Evolutionary conservation across 1,140 invertebrate species (phyloP), one percentile per base, ranked within the genome.

Genomic region (Psix sp.): DNA sequence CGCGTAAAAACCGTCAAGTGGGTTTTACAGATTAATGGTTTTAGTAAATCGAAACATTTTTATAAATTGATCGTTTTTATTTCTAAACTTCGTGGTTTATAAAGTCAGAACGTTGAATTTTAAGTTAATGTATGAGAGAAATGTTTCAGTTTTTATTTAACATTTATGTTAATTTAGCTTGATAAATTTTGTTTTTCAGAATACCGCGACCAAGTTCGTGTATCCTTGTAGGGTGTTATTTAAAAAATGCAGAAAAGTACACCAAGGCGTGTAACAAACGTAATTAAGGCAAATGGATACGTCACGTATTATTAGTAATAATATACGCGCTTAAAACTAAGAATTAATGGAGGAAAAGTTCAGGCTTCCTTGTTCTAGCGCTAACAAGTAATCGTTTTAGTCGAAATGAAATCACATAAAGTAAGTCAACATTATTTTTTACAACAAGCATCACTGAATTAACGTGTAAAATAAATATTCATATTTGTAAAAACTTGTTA

Each of bases 271-370:
- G 38, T 39, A 18, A 14, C 38, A 11, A 18, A 11, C 20, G 13
- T 43, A 43, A 43, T 43, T 43, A 43, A 43, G 40, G 40, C 40
- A 43, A 43, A 43, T 43, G 40, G 20, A 26, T n/a, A 43, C 13
- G 20, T 26, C 40, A 15, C 18, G 20, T 24, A 43, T 43, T 26
- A 43, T 43, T 43, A 43, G 20, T 26, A 20, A 15, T 14, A 43
- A 43, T 43, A 13, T 43, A 26, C 4, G 26, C 5, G 13, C 26
- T 18, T 43, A 24, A 26, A 24, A 21, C 20, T 26, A 24, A 7
- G 3, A 43, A 21, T 43, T 43, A 43, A 43, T 43, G 24, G 11
- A 43, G 9, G 26, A 43, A 24, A 26, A 24, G 13, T 26, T 40
- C 5, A 14, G 13, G 1, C 18, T 15, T n/a, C 5, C 3, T 0